Evolutionary conservation across 1,140 invertebrate species (phyloP).

Genomic region (Hirudo medicinalis): DNA sequence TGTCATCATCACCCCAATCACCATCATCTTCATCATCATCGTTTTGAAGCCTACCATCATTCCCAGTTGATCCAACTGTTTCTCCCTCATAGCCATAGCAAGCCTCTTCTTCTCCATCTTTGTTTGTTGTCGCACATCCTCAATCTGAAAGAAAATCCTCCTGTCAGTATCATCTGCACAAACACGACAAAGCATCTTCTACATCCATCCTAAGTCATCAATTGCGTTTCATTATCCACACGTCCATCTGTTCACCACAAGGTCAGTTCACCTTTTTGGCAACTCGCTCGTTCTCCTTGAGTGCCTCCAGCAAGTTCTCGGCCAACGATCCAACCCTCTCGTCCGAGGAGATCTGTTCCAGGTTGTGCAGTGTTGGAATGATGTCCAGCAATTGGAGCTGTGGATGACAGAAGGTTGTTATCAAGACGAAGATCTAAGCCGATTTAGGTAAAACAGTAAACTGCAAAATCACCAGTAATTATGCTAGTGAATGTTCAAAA

Average conservation of each 20-base stretch:
- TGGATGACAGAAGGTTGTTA: background rate
- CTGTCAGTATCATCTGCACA: too few relatives aligned
- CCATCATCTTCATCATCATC: conserved; percentile 6
- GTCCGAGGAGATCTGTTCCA: conserved; percentile 93
- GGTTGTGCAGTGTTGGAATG: conserved; percentile 58
- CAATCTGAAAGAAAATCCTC: conserved; percentile 50
- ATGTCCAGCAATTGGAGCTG: conserved; percentile 19
- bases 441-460: too few relatives aligned
- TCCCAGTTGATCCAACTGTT: conserved; percentile 81
- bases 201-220: too few relatives aligned
- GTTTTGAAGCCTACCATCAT: conserved; percentile 53
- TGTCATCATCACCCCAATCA: background rate
- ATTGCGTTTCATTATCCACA: too few relatives aligned
- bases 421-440: too few relatives aligned
- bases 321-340: conserved; percentile 90
- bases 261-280: conserved; percentile 29
- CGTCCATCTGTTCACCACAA: background rate
- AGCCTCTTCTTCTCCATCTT: conserved; percentile 83
- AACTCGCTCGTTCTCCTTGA: conserved; percentile 63
- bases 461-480: too few relatives aligned
- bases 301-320: conserved; percentile 76
- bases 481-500: too few relatives aligned
- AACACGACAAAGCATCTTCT: too few relatives aligned
- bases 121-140: conserved; percentile 80
- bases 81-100: conserved; percentile 92